Percentiles rank a stretch among this genome's conserved stretches.
Evolutionary conservation across 2,113 vertebrate species (phyloP).

Genomic region (Rhizomys pruinosus): DNA sequence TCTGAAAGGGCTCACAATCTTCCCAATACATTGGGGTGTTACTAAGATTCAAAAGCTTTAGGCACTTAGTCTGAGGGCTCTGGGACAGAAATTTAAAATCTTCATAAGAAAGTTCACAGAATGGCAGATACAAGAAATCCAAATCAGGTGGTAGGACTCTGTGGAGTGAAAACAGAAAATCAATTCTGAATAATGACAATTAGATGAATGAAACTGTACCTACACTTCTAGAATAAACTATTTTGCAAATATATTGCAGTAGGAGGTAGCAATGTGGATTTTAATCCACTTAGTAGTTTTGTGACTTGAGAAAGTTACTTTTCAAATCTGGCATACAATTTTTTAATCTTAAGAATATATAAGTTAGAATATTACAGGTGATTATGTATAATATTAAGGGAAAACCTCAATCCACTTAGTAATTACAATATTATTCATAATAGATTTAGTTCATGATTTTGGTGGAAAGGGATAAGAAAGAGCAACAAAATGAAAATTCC

Average conservation of each 20-base stretch:
- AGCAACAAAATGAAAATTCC: neutral
- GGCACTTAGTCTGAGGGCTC: neutral
- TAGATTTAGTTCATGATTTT: neutral
- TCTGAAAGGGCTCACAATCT: neutral
- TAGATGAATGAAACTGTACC: neutral
- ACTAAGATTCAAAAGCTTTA: slow-evolving; percentile 40
- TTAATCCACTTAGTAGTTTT: neutral
- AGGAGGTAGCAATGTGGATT: neutral
- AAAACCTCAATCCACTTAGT: neutral
- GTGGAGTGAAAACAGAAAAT: neutral
- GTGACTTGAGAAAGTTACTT: neutral
- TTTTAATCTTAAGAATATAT: slow-evolving; percentile 7
- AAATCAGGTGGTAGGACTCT: slow-evolving; percentile 41
- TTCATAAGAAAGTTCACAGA: slow-evolving; percentile 38
- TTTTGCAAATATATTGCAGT: neutral
- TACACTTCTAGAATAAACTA: neutral
- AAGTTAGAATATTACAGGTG: neutral
- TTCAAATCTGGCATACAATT: neutral
- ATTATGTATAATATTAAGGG: neutral
- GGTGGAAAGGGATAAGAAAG: neutral
- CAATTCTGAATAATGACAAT: neutral
- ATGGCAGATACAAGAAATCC: slow-evolving; percentile 16
- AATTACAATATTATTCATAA: neutral
- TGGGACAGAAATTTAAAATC: slow-evolving; percentile 45
- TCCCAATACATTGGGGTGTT: slow-evolving; percentile 24